Evolutionary conservation across 2,113 vertebrate genomes (phyloP).

Genomic region (Platichthys flesus): DNA sequence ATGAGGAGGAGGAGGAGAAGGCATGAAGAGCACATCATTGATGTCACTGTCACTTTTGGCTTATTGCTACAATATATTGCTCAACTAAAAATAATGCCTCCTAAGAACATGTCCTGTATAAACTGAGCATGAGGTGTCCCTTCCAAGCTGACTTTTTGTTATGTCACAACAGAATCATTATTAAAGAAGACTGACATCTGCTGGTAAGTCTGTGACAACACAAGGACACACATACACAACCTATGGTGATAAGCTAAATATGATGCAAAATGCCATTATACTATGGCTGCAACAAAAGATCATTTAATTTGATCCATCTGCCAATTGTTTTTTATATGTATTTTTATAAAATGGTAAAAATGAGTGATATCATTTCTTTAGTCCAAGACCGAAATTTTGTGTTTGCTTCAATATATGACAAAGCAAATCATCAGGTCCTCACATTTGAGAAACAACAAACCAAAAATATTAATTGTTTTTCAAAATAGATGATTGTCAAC

Average conservation of each 20-base stretch:
- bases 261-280: neutral
- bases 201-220: slow-evolving; percentile 47
- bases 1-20: slow-evolving; percentile 11
- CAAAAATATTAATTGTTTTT: neutral
- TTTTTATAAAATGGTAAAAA: neutral
- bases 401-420: neutral
- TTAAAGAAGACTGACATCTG: slow-evolving; percentile 64
- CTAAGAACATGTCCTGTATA: neutral
- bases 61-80: neutral
- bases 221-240: neutral
- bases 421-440: neutral
- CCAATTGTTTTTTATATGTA: neutral
- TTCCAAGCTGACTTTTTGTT: neutral
- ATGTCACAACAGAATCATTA: neutral
- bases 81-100: neutral
- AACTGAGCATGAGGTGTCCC: neutral
- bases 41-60: neutral
- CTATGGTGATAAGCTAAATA: neutral
- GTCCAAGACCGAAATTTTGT: neutral
- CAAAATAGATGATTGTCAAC: neutral
- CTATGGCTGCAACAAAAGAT: neutral
- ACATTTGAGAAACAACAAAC: neutral
- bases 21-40: neutral
- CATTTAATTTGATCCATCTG: neutral
- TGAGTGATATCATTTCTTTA: too few relatives aligned